Evolutionary conservation across 1,140 invertebrate genomes (phyloP), one percentile per base, ranked within the genome.

Genomic region (Elysia chlorotica): DNA sequence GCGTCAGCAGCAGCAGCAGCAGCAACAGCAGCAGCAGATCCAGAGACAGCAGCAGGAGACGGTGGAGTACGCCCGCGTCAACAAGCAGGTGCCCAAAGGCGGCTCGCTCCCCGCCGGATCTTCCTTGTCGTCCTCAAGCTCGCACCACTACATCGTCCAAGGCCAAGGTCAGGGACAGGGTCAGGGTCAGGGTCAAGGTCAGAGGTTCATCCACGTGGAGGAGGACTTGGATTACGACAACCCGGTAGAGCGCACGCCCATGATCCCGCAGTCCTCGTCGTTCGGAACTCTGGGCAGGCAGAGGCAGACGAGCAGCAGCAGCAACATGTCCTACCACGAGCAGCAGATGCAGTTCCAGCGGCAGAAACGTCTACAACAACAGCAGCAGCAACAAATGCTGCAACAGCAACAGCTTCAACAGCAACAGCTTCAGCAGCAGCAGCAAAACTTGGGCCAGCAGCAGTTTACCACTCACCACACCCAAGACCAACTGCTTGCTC

Each of bases 211-310:
- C 5, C 36, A 36, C 21, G 37, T 30, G 48, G 19, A 25, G 21
- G 65, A 69, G 5, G 81, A 79, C 35, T 81, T 82, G 63, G 82
- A 83, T 66, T 83, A 83, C 72, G 82, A 83, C 71, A 83, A 83
- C 69, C 71, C 80, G 0, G 78, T 63, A n/a, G 82, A 82, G 31
- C 70, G 77, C 21, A 76, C 73, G 23, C 77, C 81, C 6, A 79
- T 82, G 76, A 71, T 83, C 68, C 56, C 73, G 3, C 30, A n/a
- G n/a, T n/a, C n/a, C n/a, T n/a, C n/a, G n/a, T n/a, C n/a, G n/a
- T n/a, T n/a, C n/a, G n/a, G n/a, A n/a, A n/a, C n/a, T n/a, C n/a
- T n/a, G n/a, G n/a, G n/a, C n/a, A n/a, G n/a, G n/a, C n/a, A n/a
- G n/a, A n/a, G n/a, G n/a, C n/a, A n/a, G n/a, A n/a, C n/a, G n/a